A percentile compares a stretch with the other conserved stretches of the same genome.
These are phyloP conservation scores for Myotis myotis DNA, from an alignment of 2,797 vertebrate genomes.

Conservation along the genomic window DNA sequence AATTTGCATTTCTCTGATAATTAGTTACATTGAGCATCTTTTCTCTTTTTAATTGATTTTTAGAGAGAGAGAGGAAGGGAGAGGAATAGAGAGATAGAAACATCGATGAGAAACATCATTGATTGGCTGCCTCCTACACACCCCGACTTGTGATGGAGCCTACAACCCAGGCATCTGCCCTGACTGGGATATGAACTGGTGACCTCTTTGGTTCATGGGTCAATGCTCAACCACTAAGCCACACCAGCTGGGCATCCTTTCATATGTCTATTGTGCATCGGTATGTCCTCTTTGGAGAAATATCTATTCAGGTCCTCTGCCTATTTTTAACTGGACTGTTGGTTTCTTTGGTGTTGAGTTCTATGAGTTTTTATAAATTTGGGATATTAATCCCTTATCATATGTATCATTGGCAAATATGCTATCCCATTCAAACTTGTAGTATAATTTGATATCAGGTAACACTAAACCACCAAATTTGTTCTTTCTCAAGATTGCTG, in stretches of 20 bases:
- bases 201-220: no score
- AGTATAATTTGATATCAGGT: not conserved
- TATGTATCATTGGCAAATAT: not conserved
- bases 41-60: not conserved
- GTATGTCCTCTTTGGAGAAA: not conserved
- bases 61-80: no score
- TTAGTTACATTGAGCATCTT: not conserved
- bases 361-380: not conserved
- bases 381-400: not conserved
- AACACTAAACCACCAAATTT: not conserved
- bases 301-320: not conserved
- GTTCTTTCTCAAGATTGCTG: not conserved
- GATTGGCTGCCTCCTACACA: no score
- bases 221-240: no score
- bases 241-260: no score
- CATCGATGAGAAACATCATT: no score
- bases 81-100: no score
- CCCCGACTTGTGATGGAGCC: no score
- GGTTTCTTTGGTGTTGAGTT: not conserved
- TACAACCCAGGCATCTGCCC: no score
- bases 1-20: not conserved
- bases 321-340: not conserved
- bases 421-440: not conserved
- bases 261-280: not conserved
- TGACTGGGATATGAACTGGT: no score